These are phyloP conservation scores for Lordiphosa andalusiaca DNA, from an alignment of 2,888 invertebrate genomes.

Conservation along the genomic window DNA sequence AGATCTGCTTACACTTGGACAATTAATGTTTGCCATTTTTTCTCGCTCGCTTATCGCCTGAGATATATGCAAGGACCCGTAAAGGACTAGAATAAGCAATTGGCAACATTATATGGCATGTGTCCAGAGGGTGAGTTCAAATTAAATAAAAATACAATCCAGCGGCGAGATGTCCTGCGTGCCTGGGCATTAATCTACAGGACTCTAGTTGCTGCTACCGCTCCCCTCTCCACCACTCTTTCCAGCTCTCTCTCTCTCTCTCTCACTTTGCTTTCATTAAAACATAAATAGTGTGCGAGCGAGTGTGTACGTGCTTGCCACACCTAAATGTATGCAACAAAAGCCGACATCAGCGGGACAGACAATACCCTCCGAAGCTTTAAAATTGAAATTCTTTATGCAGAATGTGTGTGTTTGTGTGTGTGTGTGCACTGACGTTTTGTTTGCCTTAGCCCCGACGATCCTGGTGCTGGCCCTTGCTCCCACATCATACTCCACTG, in stretches of 20 bases:
- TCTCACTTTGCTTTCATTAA: slow-evolving; percentile 32
- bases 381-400: slow-evolving; percentile 42
- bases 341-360: slow-evolving; percentile 24
- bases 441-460: background rate
- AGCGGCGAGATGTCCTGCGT: slow-evolving; percentile 38
- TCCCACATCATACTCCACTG: background rate
- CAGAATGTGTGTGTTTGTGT: slow-evolving; percentile 1
- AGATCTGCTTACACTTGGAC: slow-evolving; percentile 27
- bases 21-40: slow-evolving; percentile 53
- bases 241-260: background rate
- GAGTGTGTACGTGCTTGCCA: slow-evolving; percentile 61
- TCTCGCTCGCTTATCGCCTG: slow-evolving; percentile 11
- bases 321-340: slow-evolving; percentile 66
- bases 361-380: slow-evolving; percentile 18
- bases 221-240: no score
- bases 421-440: slow-evolving; percentile 3
- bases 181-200: slow-evolving; percentile 56
- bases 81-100: slow-evolving; percentile 4
- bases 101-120: slow-evolving; percentile 8
- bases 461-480: slow-evolving; percentile 5
- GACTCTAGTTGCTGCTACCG: slow-evolving; percentile 26
- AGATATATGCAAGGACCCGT: slow-evolving; percentile 2
- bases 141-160: slow-evolving; percentile 69
- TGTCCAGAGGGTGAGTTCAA: slow-evolving; percentile 21
- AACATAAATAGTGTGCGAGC: slow-evolving; percentile 43